Evolutionary conservation across 2,113 vertebrate species (phyloP), one percentile per base, ranked within the genome.

Genomic region (Mus pahari): DNA sequence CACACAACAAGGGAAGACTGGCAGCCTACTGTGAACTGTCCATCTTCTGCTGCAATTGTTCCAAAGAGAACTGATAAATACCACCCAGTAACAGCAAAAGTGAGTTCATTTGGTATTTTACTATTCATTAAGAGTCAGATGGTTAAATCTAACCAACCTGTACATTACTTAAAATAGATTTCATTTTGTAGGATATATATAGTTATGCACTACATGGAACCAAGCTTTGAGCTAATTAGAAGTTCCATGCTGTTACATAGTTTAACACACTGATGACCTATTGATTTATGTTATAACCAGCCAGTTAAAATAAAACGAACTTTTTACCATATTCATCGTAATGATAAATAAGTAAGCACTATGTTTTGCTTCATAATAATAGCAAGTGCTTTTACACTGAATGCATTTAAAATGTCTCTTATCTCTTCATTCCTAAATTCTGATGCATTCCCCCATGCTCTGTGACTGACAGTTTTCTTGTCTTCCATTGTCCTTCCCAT

Each of bases 181-280:
- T 86, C 22, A 36, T 78, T 86, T 55, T 78, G 36, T 78, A 12
- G 45, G 28, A 26, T 55, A 53, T 9, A 62, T 28, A 53, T 31
- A 86, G 50, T 89, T 91, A 20, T 89, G 53, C 68, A 14, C 13
- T 55, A 5, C 33, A 86, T 10, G 8, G 12, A 64, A 58, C 39
- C 62, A 77, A 89, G 22, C 73, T 93, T 78, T 89, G n/a, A 7
- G 20, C 64, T 89, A 70, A 81, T 82, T 91, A 73, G 82, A 53
- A 77, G 68, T 31, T 36, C n/a, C 75, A 31, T 89, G 66, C 1
- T 86, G 39, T 62, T 62, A 1, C 70, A 16, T 81, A 50, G 86
- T 89, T 94, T 33, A 91, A 81, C 79, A 70, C 33, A 64, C 16
- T 48, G 5, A 50, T 39, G 62, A 64, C 22, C 8, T 58, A 55